These are phyloP conservation scores for Danio kyathit DNA, from an alignment of 2,797 vertebrate genomes.

Conservation along the genomic window DNA sequence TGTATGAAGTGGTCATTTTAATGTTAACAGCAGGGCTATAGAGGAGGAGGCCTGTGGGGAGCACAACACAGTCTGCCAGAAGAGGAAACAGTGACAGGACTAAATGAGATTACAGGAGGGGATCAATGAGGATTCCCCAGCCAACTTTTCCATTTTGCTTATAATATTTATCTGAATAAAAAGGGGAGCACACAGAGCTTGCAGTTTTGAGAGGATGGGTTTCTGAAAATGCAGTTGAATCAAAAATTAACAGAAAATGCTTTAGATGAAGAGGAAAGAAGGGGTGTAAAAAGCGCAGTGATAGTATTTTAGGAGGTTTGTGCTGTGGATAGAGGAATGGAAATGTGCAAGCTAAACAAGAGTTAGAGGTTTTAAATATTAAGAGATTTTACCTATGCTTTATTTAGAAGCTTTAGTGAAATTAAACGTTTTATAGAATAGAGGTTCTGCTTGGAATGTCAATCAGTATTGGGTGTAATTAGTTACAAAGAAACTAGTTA, in stretches of 20 bases:
- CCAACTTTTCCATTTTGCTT: conserved; percentile 59
- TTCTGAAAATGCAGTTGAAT: conserved; percentile 48
- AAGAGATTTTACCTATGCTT: no score
- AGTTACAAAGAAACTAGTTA: no score
- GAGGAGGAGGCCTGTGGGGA: background rate
- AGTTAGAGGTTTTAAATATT: background rate
- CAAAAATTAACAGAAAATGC: conserved; percentile 55
- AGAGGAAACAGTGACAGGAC: conserved; percentile 28
- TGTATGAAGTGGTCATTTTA: background rate
- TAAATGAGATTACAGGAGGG: conserved; percentile 61
- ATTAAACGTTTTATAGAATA: no score
- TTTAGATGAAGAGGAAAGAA: background rate
- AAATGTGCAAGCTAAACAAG: conserved; percentile 28
- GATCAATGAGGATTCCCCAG: conserved; percentile 59
- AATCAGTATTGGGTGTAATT: no score
- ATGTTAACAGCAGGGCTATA: conserved; percentile 13
- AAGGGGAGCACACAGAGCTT: conserved; percentile 37
- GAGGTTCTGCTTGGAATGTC: no score
- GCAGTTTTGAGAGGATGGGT: conserved; percentile 51
- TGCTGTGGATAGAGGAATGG: background rate
- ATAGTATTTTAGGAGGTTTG: conserved; percentile 10
- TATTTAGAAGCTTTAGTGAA: no score
- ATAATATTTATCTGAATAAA: conserved; percentile 45
- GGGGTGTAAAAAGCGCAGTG: conserved; percentile 1
- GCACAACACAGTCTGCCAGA: conserved; percentile 5